Conservation (phyloP, 2,113 vertebrate genomes). For the Oncorhynchus tshawytscha region DNA sequence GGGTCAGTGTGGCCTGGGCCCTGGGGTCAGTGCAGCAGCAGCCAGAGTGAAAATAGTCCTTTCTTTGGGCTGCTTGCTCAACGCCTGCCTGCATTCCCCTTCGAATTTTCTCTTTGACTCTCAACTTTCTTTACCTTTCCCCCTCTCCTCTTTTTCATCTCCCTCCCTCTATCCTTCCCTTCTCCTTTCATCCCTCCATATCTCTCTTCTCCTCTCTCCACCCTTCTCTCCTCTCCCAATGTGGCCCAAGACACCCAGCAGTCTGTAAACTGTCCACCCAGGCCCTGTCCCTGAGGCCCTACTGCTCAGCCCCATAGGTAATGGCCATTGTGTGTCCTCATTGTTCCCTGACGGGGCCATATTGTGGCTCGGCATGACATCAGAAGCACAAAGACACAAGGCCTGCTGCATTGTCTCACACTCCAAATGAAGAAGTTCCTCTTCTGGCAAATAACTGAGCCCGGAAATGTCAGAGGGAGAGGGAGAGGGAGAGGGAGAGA, state of each 20-base stretch:
- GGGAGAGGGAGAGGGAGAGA: slow-evolving; percentile 37
- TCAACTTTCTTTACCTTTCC: slow-evolving; percentile 4
- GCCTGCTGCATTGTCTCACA: slow-evolving; percentile 76
- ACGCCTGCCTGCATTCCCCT: slow-evolving; percentile 40
- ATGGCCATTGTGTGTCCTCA: slow-evolving; percentile 75
- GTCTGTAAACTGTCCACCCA: slow-evolving; percentile 69
- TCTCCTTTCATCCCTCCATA: slow-evolving; percentile 36
- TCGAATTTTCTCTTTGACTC: background rate
- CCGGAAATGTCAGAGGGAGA: slow-evolving; percentile 64
- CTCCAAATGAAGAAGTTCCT: slow-evolving; percentile 78
- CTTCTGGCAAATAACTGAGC: slow-evolving; percentile 64
- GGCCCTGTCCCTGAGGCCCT: slow-evolving; percentile 61
- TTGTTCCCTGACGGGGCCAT: slow-evolving; percentile 80
- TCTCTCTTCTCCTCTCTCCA: background rate
- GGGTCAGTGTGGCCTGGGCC: no score
- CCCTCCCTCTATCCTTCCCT: background rate
- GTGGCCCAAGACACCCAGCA: slow-evolving; percentile 66
- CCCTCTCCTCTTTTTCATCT: background rate
- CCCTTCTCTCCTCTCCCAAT: slow-evolving; percentile 32
- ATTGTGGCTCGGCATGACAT: slow-evolving; percentile 79
- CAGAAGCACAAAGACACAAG: slow-evolving; percentile 75
- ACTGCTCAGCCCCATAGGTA: slow-evolving; percentile 67
- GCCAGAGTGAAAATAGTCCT: slow-evolving; percentile 59
- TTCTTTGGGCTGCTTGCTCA: slow-evolving; percentile 58
- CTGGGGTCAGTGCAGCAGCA: slow-evolving; percentile 60